phyloP scores from a whole-genome alignment of 2,888 invertebrate genomes.

The Erebia aethiops region DNA sequence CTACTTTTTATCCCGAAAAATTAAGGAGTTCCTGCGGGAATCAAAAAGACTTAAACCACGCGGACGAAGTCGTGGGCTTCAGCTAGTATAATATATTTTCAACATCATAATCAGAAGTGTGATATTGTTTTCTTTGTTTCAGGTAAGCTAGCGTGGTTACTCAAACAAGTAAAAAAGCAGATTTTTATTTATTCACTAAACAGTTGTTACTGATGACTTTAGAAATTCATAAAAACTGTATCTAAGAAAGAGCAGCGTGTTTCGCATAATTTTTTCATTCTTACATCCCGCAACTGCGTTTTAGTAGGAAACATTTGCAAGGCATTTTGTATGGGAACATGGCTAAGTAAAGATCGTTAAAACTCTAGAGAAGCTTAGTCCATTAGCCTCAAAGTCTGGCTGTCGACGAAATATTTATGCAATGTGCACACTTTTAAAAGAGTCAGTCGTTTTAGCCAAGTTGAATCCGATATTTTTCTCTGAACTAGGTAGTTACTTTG shows the following conservation, averaged over 20 bases:
- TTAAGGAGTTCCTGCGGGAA: too few relatives aligned
- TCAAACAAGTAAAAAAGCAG: too few relatives aligned
- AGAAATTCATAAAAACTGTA: background rate
- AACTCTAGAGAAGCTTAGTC: slow-evolving; percentile 73
- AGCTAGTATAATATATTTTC: too few relatives aligned
- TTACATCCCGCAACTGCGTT: slow-evolving; percentile 33
- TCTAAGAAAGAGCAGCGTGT: slow-evolving; percentile 4
- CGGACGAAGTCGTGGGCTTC: too few relatives aligned
- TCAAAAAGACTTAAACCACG: too few relatives aligned
- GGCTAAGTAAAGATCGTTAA: slow-evolving; percentile 74
- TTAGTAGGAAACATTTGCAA: slow-evolving; percentile 55
- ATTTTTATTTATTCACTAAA: background rate
- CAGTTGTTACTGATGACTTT: background rate
- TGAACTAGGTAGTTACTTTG: background rate
- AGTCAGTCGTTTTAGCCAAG: background rate
- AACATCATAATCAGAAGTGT: background rate
- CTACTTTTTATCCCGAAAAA: too few relatives aligned
- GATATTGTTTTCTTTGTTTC: slow-evolving; percentile 1
- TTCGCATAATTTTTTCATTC: slow-evolving; percentile 39
- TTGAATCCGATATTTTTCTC: slow-evolving; percentile 2
- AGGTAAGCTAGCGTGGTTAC: background rate
- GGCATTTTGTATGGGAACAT: slow-evolving; percentile 65
- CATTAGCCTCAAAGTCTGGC: slow-evolving; percentile 61
- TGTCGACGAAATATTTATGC: slow-evolving; percentile 54
- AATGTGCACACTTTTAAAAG: slow-evolving; percentile 38